A percentile compares a stretch with the other conserved stretches of the same genome.
Conservation (phyloP, 2,797 vertebrate genomes). For the Mormyrus hasselquistii region DNA sequence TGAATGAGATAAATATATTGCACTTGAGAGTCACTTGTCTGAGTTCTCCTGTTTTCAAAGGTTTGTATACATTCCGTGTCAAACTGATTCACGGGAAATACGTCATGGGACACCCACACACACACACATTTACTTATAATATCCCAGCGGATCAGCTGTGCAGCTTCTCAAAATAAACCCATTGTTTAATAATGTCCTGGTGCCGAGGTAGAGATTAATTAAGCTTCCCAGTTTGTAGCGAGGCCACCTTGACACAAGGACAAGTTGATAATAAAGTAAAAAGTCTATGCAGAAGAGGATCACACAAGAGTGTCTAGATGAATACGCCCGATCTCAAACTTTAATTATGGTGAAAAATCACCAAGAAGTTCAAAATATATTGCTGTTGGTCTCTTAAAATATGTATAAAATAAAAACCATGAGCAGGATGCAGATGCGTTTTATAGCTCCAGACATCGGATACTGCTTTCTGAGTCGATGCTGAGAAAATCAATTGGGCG, state of each 20-base stretch:
- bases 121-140: background rate
- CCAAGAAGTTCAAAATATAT: background rate
- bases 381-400: background rate
- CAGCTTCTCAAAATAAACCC: constrained; percentile 7
- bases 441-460: background rate
- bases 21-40: background rate
- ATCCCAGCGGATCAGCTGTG: background rate
- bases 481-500: background rate
- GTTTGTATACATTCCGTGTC: background rate
- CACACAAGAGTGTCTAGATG: background rate
- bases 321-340: background rate
- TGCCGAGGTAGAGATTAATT: background rate
- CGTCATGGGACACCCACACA: background rate
- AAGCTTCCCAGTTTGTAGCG: background rate
- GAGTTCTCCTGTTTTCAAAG: background rate
- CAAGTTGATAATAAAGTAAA: constrained; percentile 14
- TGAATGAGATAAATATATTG: background rate
- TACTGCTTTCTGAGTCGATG: background rate
- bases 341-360: background rate
- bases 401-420: background rate
- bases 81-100: background rate
- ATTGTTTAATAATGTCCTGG: constrained; percentile 10
- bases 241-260: constrained; percentile 15
- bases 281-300: background rate
- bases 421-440: background rate